These are phyloP conservation scores for Dasyprocta punctata DNA, from an alignment of 2,113 vertebrate genomes.

Conservation along the genomic window DNA sequence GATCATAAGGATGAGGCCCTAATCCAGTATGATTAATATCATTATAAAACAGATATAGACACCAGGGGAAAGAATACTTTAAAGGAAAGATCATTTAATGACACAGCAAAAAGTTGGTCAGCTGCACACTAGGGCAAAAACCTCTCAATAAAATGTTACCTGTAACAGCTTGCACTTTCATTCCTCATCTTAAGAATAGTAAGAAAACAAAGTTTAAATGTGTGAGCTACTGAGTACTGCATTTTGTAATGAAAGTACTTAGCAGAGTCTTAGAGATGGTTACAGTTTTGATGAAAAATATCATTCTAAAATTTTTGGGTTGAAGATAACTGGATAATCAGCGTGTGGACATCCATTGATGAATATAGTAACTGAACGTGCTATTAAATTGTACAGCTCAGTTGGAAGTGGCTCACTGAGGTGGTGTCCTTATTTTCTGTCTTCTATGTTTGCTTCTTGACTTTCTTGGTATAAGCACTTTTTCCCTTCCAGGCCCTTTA, in stretches of 20 bases:
- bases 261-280: neutral
- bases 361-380: neutral
- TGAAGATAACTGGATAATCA: neutral
- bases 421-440: neutral
- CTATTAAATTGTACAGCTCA: neutral
- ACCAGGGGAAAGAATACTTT: neutral
- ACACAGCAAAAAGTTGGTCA: neutral
- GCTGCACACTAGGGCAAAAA: neutral
- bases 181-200: neutral
- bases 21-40: neutral
- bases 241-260: neutral
- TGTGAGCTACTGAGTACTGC: neutral
- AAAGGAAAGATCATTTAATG: neutral
- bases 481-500: neutral
- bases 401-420: neutral
- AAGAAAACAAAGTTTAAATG: neutral
- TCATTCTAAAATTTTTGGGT: neutral
- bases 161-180: neutral
- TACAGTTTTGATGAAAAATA: neutral
- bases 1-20: neutral
- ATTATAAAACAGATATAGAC: neutral
- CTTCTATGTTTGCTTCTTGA: neutral
- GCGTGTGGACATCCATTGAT: neutral
- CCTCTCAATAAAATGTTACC: neutral
- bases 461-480: neutral